phyloP scores from a whole-genome alignment of 2,113 vertebrate genomes.

The Caracal caracal region DNA sequence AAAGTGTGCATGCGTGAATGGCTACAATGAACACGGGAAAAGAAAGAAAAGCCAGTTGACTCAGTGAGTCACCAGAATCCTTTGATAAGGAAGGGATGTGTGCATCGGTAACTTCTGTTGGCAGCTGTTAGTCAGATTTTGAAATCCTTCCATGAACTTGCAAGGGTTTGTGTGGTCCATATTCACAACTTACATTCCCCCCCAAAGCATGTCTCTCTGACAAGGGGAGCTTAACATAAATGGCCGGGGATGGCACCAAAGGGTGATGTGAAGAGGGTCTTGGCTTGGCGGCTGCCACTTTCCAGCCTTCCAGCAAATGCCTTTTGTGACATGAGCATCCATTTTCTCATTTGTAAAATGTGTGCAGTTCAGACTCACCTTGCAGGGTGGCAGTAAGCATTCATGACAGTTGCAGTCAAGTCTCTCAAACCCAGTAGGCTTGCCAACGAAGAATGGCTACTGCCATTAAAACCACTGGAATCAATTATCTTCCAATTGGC shows the following conservation, averaged over 20 bases:
- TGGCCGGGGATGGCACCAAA: accelerated
- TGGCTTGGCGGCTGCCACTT: too few relatives aligned
- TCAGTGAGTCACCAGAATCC: not conserved
- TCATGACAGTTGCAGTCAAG: not conserved
- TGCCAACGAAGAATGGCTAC: not conserved
- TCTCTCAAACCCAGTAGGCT: not conserved
- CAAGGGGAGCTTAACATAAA: accelerated
- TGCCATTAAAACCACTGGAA: not conserved
- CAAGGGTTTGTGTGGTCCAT: not conserved
- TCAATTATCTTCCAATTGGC: not conserved
- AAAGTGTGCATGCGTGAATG: accelerated
- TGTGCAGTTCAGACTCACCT: not conserved
- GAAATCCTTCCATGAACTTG: not conserved
- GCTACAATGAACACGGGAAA: not conserved
- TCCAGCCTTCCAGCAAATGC: not conserved
- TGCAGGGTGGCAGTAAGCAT: not conserved
- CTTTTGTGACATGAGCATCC: accelerated
- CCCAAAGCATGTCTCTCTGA: accelerated
- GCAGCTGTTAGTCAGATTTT: not conserved
- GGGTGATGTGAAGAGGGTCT: accelerated
- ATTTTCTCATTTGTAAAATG: accelerated
- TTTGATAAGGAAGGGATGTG: not conserved
- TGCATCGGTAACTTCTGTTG: too few relatives aligned
- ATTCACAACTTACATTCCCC: accelerated
- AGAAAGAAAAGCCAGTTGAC: not conserved